phyloP scores from a whole-genome alignment of 2,797 vertebrate species.

The Dendrocincla fuliginosa region DNA sequence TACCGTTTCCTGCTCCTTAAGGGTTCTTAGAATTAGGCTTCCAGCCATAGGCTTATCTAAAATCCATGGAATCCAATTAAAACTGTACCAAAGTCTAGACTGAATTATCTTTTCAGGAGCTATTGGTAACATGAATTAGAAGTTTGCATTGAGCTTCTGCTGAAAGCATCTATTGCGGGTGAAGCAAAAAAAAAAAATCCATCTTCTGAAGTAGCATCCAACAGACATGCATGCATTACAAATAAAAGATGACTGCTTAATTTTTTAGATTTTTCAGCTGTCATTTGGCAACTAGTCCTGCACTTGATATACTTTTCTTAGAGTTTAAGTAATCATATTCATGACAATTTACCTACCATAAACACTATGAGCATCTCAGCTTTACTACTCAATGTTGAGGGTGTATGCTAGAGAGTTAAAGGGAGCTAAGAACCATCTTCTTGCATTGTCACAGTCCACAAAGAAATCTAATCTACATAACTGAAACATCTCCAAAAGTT shows the following conservation, averaged over 20 bases:
- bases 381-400: background rate
- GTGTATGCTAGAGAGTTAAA: background rate
- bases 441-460: background rate
- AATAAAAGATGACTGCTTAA: background rate
- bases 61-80: slow-evolving; percentile 87
- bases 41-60: slow-evolving; percentile 80
- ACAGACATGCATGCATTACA: background rate
- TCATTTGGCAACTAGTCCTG: background rate
- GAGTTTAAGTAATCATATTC: background rate
- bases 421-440: background rate
- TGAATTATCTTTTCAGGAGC: slow-evolving; percentile 73
- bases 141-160: slow-evolving; percentile 1
- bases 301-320: background rate
- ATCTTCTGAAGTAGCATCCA: background rate
- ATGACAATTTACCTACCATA: background rate
- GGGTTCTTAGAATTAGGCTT: slow-evolving; percentile 69
- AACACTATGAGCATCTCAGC: background rate
- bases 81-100: slow-evolving; percentile 82
- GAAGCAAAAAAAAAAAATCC: background rate
- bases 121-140: slow-evolving; percentile 42
- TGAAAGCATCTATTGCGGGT: background rate
- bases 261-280: background rate
- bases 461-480: background rate
- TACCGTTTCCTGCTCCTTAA: slow-evolving; percentile 52
- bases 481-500: background rate